Base-by-base conservation (phyloP, 1,140 invertebrate species). In the Drosophila nebulosa region DNA sequence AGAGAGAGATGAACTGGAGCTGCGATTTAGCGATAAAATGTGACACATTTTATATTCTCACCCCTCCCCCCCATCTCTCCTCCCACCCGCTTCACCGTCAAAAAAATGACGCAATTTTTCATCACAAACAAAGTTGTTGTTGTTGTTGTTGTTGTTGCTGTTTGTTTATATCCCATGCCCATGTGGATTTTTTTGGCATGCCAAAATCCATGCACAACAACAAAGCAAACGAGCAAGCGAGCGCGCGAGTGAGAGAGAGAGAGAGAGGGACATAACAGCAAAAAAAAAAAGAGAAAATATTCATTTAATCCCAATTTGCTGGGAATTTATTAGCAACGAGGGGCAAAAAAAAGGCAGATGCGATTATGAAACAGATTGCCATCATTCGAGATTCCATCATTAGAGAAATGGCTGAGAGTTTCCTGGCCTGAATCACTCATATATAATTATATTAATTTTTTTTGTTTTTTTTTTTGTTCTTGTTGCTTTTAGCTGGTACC, bases 401-500 rank as follows among this genome's bases (percentile, higher is more conserved):
- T 4, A 24, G 24, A n/a, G n/a, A n/a, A 7, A 32, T n/a, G 10
- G 30, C 3, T 32, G 9, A 32, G 30, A n/a, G 30, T 3, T 32
- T 32, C 10, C 3, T 10, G 10, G n/a, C n/a, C n/a, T 12, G 3
- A 12, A 32, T n/a, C 30, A 32, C 10, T 32, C 30, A 32, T 3
- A 2, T 24, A 24, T 24, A 24, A 59, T 56, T 36, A 1, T 10
- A 16, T 46, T 50, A 3, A 52, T n/a, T 18, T 64, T 18, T 24
- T 30, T 24, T 30, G 14, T 6, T 18, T 35, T n/a, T 39, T 16
- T 50, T n/a, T n/a, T n/a, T n/a, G n/a, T n/a, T n/a, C n/a, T n/a
- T n/a, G n/a, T n/a, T n/a, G n/a, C n/a, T n/a, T n/a, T n/a, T 89
- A 96, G 95, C 93, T 84, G 95, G 95, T 63, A 94, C 94, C 78